phyloP scores from a whole-genome alignment of 23 tunicate species.

The Diplosoma virens region DNA sequence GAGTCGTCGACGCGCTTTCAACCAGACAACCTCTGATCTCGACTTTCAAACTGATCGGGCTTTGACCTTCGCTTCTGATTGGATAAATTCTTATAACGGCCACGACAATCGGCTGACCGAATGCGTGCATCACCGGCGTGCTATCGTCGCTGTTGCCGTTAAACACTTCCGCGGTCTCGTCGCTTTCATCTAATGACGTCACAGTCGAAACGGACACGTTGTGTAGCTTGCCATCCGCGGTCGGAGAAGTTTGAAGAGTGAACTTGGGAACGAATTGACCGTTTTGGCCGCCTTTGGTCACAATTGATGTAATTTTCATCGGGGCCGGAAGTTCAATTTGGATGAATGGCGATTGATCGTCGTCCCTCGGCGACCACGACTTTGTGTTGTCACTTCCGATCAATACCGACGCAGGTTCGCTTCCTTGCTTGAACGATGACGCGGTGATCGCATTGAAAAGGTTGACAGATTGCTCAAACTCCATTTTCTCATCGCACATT shows the following conservation, averaged over 20 bases:
- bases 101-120: slow-evolving; percentile 41
- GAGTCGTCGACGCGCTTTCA: slow-evolving; percentile 34
- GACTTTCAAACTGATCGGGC: slow-evolving; percentile 36
- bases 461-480: slow-evolving; percentile 25
- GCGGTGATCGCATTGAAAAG: slow-evolving; percentile 22
- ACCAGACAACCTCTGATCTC: slow-evolving; percentile 61
- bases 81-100: slow-evolving; percentile 37
- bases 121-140: slow-evolving; percentile 28
- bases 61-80: slow-evolving; percentile 13
- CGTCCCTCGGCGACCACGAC: slow-evolving; percentile 61
- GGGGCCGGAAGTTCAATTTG: slow-evolving; percentile 43
- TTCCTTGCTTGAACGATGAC: slow-evolving; percentile 38
- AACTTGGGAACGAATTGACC: slow-evolving; percentile 49
- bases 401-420: slow-evolving; percentile 27
- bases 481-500: slow-evolving; percentile 65
- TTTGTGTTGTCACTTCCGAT: not conserved
- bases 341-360: slow-evolving; percentile 54
- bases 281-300: slow-evolving; percentile 44
- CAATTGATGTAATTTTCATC: slow-evolving; percentile 46
- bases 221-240: not conserved
- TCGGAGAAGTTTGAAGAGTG: slow-evolving; percentile 32
- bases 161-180: slow-evolving; percentile 23
- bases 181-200: slow-evolving; percentile 5
- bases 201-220: slow-evolving; percentile 28
- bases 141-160: slow-evolving; percentile 44